Evolutionary conservation across 2,113 vertebrate genomes (phyloP), one percentile per base, ranked within the genome.

Genomic region (Osmerus eperlanus): DNA sequence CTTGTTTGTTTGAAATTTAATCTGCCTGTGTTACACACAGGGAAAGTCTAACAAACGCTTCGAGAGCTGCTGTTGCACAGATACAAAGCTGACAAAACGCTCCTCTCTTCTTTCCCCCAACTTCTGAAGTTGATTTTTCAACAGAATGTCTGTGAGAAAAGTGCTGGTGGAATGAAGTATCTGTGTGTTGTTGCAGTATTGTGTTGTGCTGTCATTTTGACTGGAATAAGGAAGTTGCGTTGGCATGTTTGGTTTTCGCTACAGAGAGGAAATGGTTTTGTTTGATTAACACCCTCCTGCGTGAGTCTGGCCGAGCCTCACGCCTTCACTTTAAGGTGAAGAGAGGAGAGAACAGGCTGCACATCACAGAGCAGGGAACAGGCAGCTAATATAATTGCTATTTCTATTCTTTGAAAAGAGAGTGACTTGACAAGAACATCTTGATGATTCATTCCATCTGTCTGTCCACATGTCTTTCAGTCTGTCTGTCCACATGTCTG

Each of bases 41-140:
- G 85, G 89, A 91, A 88, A 91, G 85, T 91, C 85, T 81, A 91
- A 92, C 88, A 92, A 92, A 91, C 88, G 88, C 83, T 81, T 86
- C 88, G 88, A 89, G 91, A 89, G 86, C 81, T 73, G 75, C 81
- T 19, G 87, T 86, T 88, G 89, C 89, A 91, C 89, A 89, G 90
- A 89, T 89, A 76, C 71, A 7, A 81, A 51, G 86, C 88, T 89
- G 89, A 90, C 89, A 90, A 88, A 90, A 91, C 80, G 80, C 87
- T 80, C 71, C 78, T 71, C 81, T 83, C 85, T 88, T 81, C 76
- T 78, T 78, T 81, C 81, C 83, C 85, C 83, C 82, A 80, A 86
- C 87, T 87, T 90, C 85, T 85, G 86, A 90, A 85, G 87, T 90
- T 85, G 86, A 91, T 88, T 84, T 89, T 88, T 81, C 85, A 84